Evolutionary conservation across 2,797 vertebrate species (phyloP), one percentile per base, ranked within the genome.

Genomic region (Jordanella pulchra): DNA sequence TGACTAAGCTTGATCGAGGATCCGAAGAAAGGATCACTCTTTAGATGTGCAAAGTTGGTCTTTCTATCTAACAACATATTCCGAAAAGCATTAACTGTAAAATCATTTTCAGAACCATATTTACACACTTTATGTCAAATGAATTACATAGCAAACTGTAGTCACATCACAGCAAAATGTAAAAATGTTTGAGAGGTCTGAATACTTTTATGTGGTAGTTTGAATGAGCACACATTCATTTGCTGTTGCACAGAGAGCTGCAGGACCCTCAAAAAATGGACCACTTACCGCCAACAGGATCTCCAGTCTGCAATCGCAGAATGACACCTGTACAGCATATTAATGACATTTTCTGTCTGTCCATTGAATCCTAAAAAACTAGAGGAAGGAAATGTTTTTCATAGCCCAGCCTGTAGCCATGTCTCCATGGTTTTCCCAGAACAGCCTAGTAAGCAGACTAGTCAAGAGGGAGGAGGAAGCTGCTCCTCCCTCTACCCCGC

Each of bases 381-480:
- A 32, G 23, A 39, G 28, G 42, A 69, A 54, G 53, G 28, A 55
- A 23, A 39, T 61, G 65, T 65, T 65, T 67, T 75, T 55, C 69
- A 75, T 56, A 65, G 79, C 70, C 39, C 69, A 63, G 28, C 67
- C 55, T 71, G 32, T 71, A 71, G 77, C 82, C 80, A 65, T 76
- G 70, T 73, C 74, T 83, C 67, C 60, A n/a, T 7, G 50, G 75
- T 77, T 81, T 75, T 81, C 76, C 77, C 71, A 71, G 88, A 91
- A 93, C 84, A 75, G 88, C 89, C 71, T 73, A 60, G 85, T 90
- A 91, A 93, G 90, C 90, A 91, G 67, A 86, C 81, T 76, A 78
- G 86, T 86, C 89, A 90, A 87, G 87, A 87, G 81, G 86, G 84
- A 88, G 82, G 87, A 89, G 88, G 86, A 86, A 87, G 87, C 77